These are phyloP conservation scores for Ianthella basta DNA, from an alignment of 37 sponge, comb jelly and placozoan genomes.

Conservation along the genomic window DNA sequence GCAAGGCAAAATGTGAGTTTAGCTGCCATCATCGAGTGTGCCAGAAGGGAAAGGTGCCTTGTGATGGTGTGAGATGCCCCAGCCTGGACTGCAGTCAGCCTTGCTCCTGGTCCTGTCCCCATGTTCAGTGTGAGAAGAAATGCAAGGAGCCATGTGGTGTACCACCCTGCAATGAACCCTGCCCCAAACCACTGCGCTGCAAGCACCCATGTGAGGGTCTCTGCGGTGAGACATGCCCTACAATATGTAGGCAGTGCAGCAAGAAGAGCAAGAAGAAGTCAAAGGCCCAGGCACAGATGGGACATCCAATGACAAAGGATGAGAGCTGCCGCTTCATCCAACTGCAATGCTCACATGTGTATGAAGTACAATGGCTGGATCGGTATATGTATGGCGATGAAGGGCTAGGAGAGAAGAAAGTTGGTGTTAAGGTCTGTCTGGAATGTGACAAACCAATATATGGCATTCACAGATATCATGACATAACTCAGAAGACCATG, in stretches of 20 bases:
- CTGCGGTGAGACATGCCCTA: slow-evolving; percentile 78
- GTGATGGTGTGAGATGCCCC: background rate
- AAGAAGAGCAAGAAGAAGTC: slow-evolving; percentile 29
- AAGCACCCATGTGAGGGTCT: slow-evolving; percentile 70
- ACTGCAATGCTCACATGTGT: slow-evolving; percentile 77
- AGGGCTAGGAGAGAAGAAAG: background rate
- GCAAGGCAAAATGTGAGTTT: background rate
- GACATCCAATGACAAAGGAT: background rate
- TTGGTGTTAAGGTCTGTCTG: slow-evolving; percentile 71
- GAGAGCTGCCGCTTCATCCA: slow-evolving; percentile 58
- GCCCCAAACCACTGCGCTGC: slow-evolving; percentile 55
- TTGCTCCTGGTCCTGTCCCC: slow-evolving; percentile 51
- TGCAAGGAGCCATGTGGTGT: slow-evolving; percentile 66
- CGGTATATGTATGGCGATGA: slow-evolving; percentile 54
- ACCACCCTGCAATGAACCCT: slow-evolving; percentile 60
- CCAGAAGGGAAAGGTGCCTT: background rate
- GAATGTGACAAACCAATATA: slow-evolving; percentile 68
- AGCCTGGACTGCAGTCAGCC: slow-evolving; percentile 26
- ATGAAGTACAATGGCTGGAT: slow-evolving; percentile 78
- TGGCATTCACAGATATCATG: slow-evolving; percentile 77
- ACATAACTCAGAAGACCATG: slow-evolving; percentile 60
- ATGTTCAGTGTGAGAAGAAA: slow-evolving; percentile 39
- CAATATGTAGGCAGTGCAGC: slow-evolving; percentile 58
- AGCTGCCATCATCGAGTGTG: background rate
- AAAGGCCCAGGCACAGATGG: slow-evolving; percentile 1